Evolutionary conservation across 2,888 invertebrate species (phyloP).

Genomic region (Muschampia plurimacula): DNA sequence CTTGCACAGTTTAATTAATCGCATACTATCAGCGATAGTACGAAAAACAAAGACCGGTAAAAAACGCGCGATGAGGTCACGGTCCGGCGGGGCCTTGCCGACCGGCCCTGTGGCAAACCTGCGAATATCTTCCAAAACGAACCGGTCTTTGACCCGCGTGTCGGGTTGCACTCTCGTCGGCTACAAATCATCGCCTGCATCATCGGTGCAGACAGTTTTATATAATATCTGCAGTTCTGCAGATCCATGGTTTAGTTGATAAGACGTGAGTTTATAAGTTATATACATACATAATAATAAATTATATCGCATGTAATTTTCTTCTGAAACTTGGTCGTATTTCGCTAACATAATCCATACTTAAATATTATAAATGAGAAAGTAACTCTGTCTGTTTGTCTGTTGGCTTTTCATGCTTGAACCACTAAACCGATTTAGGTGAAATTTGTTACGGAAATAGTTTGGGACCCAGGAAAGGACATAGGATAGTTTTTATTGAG

Average conservation of each 20-base stretch:
- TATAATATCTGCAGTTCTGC: background rate
- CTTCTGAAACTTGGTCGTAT: too few species aligned
- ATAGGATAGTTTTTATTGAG: too few species aligned
- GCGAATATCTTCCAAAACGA: constrained; percentile 74
- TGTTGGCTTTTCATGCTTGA: too few species aligned
- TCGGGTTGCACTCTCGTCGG: constrained; percentile 62
- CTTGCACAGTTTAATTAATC: constrained; percentile 9
- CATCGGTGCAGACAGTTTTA: constrained; percentile 32
- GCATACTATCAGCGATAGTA: constrained; percentile 12
- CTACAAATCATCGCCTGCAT: constrained; percentile 67
- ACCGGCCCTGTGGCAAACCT: constrained; percentile 54
- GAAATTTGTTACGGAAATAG: too few species aligned
- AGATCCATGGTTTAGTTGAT: background rate
- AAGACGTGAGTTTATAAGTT: background rate
- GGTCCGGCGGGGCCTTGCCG: constrained; percentile 50
- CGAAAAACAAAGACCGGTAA: constrained; percentile 21
- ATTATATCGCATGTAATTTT: background rate
- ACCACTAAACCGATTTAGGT: too few species aligned
- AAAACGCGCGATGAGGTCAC: constrained; percentile 71
- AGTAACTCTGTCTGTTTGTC: too few species aligned
- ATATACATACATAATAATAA: background rate
- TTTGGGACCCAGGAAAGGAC: too few species aligned
- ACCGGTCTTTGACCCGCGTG: constrained; percentile 79
- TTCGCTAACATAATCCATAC: too few species aligned
- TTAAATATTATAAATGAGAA: too few species aligned